Evolutionary conservation across 2,797 vertebrate species (phyloP), one percentile per base, ranked within the genome.

Genomic region (Lepus oiostolus): DNA sequence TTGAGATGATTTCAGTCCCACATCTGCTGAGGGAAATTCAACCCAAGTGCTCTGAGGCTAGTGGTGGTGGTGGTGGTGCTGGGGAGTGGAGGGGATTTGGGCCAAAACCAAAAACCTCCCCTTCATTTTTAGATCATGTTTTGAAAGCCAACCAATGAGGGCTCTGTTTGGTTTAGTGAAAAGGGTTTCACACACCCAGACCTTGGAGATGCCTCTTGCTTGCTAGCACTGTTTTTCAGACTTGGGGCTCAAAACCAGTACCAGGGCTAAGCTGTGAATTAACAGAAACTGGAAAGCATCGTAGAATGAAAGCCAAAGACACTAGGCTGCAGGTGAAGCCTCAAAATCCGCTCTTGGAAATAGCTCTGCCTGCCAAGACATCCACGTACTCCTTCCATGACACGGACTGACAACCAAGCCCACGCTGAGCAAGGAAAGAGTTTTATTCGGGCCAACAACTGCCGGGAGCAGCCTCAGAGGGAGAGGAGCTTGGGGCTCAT

Each of bases 201-300:
- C 24, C 13, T 60, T 65, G 21, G 62, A 58, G 85, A 81, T 13
- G 54, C 32, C 65, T 52, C 26, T 70, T 86, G 50, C 80, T 91
- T 67, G 50, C 16, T 65, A 79, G 85, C 70, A 63, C 10, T 79
- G 47, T 67, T 38, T 68, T 26, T 80, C 47, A 84, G 86, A 70
- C 65, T 75, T 72, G 52, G 50, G 81, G 88, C 28, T 5, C 3
- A 94, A 95, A 93, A 90, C 19, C 35, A 93, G 35, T 70, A 47
- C 54, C 1, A 54, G 22, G 62, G 71, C 76, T 88, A 79, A 85
- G 62, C 38, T 81, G 22, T 76, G 76, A 95, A 76, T 89, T 35
- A 38, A 79, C 84, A 68, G 79, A 47, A 74, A 21, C 35, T 85
- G 85, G 75, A 81, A 92, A 89, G 19, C 76, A 84, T 30, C 13